These are phyloP conservation scores for Gymnothorax javanicus DNA, from an alignment of 2,797 vertebrate genomes.

Conservation along the genomic window DNA sequence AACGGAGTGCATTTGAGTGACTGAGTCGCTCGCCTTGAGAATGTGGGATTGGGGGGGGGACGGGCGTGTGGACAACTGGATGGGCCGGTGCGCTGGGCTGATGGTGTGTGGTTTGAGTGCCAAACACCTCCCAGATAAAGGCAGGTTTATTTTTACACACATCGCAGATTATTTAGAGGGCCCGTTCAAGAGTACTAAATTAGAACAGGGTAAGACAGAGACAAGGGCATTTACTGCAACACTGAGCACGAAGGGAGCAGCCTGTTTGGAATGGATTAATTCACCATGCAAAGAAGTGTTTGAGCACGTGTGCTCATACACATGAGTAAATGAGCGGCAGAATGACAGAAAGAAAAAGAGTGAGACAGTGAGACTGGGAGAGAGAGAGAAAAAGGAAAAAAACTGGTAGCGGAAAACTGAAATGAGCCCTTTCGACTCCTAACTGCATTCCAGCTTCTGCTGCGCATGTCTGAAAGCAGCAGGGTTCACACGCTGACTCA, in stretches of 20 bases:
- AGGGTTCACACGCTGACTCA: slow-evolving; percentile 32
- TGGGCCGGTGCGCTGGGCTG: not conserved
- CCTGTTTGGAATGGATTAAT: not conserved
- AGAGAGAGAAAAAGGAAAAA: not conserved
- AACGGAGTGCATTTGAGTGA: no score
- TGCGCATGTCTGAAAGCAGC: slow-evolving; percentile 27
- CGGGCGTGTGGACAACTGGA: not conserved
- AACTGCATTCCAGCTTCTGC: slow-evolving; percentile 27
- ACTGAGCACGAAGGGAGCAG: not conserved
- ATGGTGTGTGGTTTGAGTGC: slow-evolving; percentile 9
- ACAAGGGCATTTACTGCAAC: not conserved
- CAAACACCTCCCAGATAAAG: slow-evolving; percentile 56
- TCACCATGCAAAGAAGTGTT: not conserved
- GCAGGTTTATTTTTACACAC: slow-evolving; percentile 48
- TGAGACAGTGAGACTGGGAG: not conserved
- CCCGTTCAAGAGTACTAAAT: not conserved
- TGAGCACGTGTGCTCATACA: not conserved
- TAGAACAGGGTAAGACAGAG: not conserved
- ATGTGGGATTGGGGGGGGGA: no score
- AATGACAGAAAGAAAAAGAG: not conserved
- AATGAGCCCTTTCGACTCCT: not conserved
- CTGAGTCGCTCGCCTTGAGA: no score
- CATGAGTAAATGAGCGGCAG: no score
- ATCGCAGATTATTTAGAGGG: slow-evolving; percentile 38
- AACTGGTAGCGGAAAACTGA: not conserved